Percentiles rank a stretch among this genome's conserved stretches.
These are phyloP conservation scores for Rhabditoides inermis DNA, from an alignment of 2,888 invertebrate genomes.

Conservation along the genomic window DNA sequence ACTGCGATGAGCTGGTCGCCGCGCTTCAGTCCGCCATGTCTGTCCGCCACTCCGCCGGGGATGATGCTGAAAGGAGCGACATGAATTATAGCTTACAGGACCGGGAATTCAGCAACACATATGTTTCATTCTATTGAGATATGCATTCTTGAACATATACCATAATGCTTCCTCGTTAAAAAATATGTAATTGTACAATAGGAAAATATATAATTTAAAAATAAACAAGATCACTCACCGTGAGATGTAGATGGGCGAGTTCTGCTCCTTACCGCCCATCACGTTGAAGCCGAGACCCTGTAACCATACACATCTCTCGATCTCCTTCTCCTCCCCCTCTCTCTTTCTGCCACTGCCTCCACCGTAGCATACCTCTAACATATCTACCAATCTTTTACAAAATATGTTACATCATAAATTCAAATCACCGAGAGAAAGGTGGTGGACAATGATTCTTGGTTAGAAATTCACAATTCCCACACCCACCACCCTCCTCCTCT, in stretches of 20 bases:
- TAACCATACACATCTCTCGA: no score
- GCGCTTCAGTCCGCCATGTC: constrained; percentile 89
- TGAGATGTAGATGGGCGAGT: constrained; percentile 97
- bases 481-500: no score
- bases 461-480: no score
- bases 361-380: not conserved
- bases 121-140: not conserved
- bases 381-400: not conserved
- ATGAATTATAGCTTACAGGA: not conserved
- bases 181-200: not conserved
- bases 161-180: not conserved
- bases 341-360: not conserved
- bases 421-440: no score
- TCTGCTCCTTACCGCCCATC: constrained; percentile 92
- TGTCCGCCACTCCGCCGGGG: constrained; percentile 94
- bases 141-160: not conserved
- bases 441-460: no score
- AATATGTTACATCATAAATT: constrained; percentile 54
- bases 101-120: not conserved
- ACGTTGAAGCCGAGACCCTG: constrained; percentile 91
- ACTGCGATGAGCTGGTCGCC: constrained; percentile 96
- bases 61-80: constrained; percentile 78
- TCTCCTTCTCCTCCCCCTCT: no score
- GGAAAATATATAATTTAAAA: no score
- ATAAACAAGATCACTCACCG: constrained; percentile 43